Percentiles rank a stretch among this genome's conserved stretches.
Conservation (phyloP, 1,140 invertebrate genomes). For the Heterodera schachtii region DNA sequence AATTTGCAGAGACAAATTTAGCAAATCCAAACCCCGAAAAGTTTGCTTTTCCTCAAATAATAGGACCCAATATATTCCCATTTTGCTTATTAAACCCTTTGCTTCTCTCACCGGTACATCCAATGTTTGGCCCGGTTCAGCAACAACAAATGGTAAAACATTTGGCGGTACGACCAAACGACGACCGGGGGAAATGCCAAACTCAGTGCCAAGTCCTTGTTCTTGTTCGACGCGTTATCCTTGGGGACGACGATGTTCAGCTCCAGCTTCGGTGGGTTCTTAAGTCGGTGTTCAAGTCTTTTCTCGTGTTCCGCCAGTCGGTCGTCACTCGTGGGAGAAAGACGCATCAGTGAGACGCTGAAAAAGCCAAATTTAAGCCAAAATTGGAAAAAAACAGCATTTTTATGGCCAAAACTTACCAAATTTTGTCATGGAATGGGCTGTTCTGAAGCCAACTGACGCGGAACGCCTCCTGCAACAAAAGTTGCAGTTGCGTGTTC, state of each 20-base stretch:
- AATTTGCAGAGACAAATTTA: not conserved
- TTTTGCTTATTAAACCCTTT: not conserved
- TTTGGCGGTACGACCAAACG: constrained; percentile 30
- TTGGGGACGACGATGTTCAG: constrained; percentile 17
- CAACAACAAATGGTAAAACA: constrained; percentile 34
- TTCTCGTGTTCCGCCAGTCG: not conserved
- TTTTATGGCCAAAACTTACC: not conserved
- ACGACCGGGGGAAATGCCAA: constrained; percentile 37
- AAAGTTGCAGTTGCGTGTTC: not conserved
- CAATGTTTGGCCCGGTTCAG: constrained; percentile 34
- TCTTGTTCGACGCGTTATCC: constrained; percentile 27
- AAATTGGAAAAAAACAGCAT: not conserved
- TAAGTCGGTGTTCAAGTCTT: not conserved
- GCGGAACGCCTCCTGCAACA: not conserved
- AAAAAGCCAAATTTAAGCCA: too few relatives aligned
- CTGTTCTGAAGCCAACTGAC: constrained; percentile 3
- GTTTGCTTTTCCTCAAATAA: constrained; percentile 1
- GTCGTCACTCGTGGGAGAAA: not conserved
- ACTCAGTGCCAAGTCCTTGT: constrained; percentile 16
- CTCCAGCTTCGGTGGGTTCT: constrained; percentile 4
- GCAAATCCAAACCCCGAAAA: not conserved
- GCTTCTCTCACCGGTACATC: constrained; percentile 16
- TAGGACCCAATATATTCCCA: too few relatives aligned
- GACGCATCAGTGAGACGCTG: too few relatives aligned
- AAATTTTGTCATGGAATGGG: constrained; percentile 2